Evolutionary conservation across 2,888 invertebrate species (phyloP).

Genomic region (Macrophya alboannulata): DNA sequence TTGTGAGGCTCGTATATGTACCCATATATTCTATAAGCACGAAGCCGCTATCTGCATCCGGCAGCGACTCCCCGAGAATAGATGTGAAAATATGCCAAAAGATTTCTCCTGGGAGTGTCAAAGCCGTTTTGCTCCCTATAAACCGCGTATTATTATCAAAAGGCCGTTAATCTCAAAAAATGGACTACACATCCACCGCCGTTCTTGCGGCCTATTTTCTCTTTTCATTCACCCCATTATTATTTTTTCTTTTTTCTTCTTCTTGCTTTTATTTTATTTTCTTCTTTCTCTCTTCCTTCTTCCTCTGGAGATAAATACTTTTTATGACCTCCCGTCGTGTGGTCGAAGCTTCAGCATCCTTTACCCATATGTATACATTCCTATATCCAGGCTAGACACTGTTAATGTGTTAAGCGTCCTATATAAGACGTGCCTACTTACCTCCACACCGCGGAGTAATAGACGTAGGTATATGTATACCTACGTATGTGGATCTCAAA

Average conservation of each 20-base stretch:
- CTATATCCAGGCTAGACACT: not conserved
- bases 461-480: not conserved
- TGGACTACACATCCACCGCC: conserved; percentile 28
- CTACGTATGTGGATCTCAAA: not conserved
- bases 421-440: conserved; percentile 29
- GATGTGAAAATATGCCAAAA: conserved; percentile 78
- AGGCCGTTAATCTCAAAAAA: conserved; percentile 65
- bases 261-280: not conserved
- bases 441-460: not conserved
- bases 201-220: conserved; percentile 7
- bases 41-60: conserved; percentile 78
- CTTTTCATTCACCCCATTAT: not conserved
- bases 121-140: conserved; percentile 53
- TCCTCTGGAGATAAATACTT: conserved; percentile 28
- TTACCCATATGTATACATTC: not conserved
- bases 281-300: not conserved
- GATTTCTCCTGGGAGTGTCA: conserved; percentile 76
- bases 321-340: conserved; percentile 27
- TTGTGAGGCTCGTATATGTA: conserved; percentile 66
- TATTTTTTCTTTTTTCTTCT: not conserved
- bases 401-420: conserved; percentile 31
- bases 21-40: conserved; percentile 68
- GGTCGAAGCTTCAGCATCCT: conserved; percentile 14
- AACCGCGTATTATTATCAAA: conserved; percentile 66
- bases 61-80: conserved; percentile 74